Evolutionary conservation across 2,888 invertebrate species (phyloP), one percentile per base, ranked within the genome.

Genomic region (Drosophila falleni): DNA sequence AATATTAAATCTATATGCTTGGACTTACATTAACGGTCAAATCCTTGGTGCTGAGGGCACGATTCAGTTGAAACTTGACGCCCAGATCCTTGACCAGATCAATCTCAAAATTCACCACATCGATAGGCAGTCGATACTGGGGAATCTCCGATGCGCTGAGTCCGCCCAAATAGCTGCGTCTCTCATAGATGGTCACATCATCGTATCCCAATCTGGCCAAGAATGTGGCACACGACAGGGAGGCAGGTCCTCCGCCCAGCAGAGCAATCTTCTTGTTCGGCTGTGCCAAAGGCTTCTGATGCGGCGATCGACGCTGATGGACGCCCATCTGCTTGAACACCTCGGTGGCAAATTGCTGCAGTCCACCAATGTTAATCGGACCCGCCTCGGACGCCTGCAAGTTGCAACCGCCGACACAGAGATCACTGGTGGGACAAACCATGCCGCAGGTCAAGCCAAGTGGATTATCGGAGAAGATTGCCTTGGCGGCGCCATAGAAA

Each of bases 351-450:
- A 97, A 99, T 90, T 99, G 99, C 92, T 99, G 99, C 37, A 99
- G 94, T 0, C 99, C 99, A 0, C 99, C 99, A 85, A 99, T 99
- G 91, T 99, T 99, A 85, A 99, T 99, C 0, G 99, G 96, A 0
- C 99, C 99, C 92, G 99, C 99, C 92, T 99, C 99, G 10, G 96
- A 95, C 0, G 98, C 99, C 90, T 97, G 96, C 10, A 99, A 94
- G 93, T 99, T 99, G 93, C 99, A 99, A 0, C 98, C 98, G 0
- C 99, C 99, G 0, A 99, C 99, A 92, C 99, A 99, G 1, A 99
- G 95, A 92, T 99, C 99, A 90, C 98, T 98, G 0, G 99, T 99
- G 2, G 99, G 99, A 84, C 99, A 99, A 23, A 99, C 99, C 99
- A 99, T 99, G 29, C 98, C 98, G 87, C 98, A 98, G 0, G 98